Conservation (phyloP, 1,140 invertebrate genomes). For the Varroa destructor region DNA sequence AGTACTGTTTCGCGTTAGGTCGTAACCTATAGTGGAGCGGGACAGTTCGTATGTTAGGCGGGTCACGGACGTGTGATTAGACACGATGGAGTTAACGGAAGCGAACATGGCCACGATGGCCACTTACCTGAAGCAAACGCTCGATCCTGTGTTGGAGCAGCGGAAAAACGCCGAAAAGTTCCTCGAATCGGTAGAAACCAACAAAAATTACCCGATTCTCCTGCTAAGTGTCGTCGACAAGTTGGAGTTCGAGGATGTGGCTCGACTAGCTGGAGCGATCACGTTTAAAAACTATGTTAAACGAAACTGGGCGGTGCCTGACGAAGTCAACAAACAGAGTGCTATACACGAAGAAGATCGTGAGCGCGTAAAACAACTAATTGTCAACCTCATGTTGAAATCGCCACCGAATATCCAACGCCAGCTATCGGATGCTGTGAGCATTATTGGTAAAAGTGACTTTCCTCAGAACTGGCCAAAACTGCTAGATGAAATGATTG, state of each 20-base stretch:
- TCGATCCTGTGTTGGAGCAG: constrained; percentile 6
- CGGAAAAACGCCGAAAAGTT: constrained; percentile 63
- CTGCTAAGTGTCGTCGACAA: constrained; percentile 71
- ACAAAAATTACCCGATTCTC: constrained; percentile 76
- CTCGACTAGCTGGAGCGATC: constrained; percentile 72
- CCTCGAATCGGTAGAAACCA: constrained; percentile 71
- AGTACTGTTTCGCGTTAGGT: too few species aligned
- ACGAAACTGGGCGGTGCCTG: constrained; percentile 59
- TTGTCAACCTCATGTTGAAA: constrained; percentile 81
- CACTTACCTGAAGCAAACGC: constrained; percentile 10
- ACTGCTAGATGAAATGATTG: constrained; percentile 74
- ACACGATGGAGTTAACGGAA: neutral
- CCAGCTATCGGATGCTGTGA: constrained; percentile 87
- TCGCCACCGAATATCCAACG: constrained; percentile 77
- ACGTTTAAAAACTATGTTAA: constrained; percentile 95
- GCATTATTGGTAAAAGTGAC: constrained; percentile 82
- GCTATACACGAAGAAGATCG: constrained; percentile 67
- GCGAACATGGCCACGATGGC: constrained; percentile 3
- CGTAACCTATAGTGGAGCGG: too few species aligned
- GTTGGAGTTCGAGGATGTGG: constrained; percentile 54
- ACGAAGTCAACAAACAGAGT: constrained; percentile 32
- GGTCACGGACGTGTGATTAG: neutral
- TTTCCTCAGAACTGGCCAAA: constrained; percentile 88
- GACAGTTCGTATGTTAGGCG: too few species aligned
- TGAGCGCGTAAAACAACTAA: constrained; percentile 62